Evolutionary conservation across 2,888 invertebrate genomes (phyloP).

Genomic region (Monochamus alternatus): DNA sequence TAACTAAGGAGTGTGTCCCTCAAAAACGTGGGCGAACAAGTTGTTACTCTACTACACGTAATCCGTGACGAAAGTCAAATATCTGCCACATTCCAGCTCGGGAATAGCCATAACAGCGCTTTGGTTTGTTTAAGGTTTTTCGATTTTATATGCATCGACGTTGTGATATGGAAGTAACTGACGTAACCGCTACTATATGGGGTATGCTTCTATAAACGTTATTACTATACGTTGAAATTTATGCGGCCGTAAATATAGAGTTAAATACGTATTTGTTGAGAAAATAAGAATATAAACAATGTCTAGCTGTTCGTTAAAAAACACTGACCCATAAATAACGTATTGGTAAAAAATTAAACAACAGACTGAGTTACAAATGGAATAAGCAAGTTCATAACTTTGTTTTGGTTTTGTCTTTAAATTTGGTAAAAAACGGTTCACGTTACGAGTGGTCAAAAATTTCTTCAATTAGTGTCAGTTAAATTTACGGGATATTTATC

Average conservation of each 20-base stretch:
- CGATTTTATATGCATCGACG: constrained; percentile 34
- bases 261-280: constrained; percentile 17
- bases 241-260: constrained; percentile 31
- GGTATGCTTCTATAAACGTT: constrained; percentile 28
- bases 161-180: constrained; percentile 28
- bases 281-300: constrained; percentile 26
- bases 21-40: constrained; percentile 52
- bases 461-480: neutral
- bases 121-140: constrained; percentile 43
- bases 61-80: constrained; percentile 51
- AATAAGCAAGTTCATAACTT: neutral
- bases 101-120: constrained; percentile 51
- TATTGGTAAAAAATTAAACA: neutral
- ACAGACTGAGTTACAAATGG: neutral
- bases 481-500: neutral
- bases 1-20: constrained; percentile 20
- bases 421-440: neutral
- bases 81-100: constrained; percentile 48
- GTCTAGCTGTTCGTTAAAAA: constrained; percentile 7
- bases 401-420: neutral
- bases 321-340: neutral
- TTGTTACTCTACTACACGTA: constrained; percentile 45
- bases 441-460: neutral
- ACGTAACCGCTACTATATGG: constrained; percentile 35
- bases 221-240: constrained; percentile 26